Evolutionary conservation across 2,797 vertebrate genomes (phyloP).

Genomic region (Gallinago nigripennis): DNA sequence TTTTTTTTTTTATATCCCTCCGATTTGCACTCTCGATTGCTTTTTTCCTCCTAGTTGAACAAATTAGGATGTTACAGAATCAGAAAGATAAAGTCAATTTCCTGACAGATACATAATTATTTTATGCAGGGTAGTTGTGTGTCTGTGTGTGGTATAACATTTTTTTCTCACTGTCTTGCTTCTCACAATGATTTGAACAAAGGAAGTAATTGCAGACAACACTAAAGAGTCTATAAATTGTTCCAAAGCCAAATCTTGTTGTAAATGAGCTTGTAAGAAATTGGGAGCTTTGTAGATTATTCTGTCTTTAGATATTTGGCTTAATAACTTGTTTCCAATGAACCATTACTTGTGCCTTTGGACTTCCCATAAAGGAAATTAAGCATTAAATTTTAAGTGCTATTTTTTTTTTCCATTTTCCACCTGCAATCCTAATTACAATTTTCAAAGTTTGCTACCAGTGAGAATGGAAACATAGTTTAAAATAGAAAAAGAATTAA

Average conservation of each 20-base stretch:
- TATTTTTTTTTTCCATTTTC: neutral
- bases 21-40: neutral
- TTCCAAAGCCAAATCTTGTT: constrained; percentile 63
- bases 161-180: constrained; percentile 11
- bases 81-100: constrained; percentile 27
- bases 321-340: constrained; percentile 66
- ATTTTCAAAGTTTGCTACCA: constrained; percentile 3
- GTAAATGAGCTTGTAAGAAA: constrained; percentile 60
- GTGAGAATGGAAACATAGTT: neutral
- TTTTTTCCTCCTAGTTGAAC: neutral
- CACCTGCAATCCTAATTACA: neutral
- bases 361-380: constrained; percentile 35
- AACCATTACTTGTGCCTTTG: constrained; percentile 49
- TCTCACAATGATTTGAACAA: constrained; percentile 34
- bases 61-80: neutral
- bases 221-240: constrained; percentile 58
- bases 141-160: neutral
- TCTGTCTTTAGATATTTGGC: constrained; percentile 55
- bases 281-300: constrained; percentile 46
- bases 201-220: constrained; percentile 68
- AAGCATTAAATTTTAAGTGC: constrained; percentile 10
- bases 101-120: constrained; percentile 24
- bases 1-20: neutral
- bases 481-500: neutral
- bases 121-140: neutral